Evolutionary conservation across 1,140 invertebrate species (phyloP), one percentile per base, ranked within the genome.

Genomic region (Tetragnatha versicolor): DNA sequence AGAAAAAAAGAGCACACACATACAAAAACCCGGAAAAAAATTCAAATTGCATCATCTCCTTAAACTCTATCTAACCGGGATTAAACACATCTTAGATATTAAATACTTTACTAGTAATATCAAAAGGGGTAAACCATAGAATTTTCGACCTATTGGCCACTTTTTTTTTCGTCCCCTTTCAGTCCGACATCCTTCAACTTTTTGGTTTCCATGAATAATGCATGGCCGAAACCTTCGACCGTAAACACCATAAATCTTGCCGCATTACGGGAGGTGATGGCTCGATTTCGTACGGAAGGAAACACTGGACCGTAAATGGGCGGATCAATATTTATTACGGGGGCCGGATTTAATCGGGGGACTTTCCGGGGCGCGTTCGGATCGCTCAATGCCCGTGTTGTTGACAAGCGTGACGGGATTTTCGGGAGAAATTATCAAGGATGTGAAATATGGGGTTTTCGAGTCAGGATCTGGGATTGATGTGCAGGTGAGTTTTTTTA

Each of bases 161-260:
- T 42, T 72, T 75, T 75, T 63, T 37, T 75, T 39, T 63, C 49
- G 37, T 25, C 9, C 33, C 45, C 51, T 72, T 42, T 58, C 20
- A 31, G 20, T 29, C 51, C 12, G 69, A 27, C 66, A 22, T 55
- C 39, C 55, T 75, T 51, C 58, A 61, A 58, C 72, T 58, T 73
- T 55, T 63, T 37, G 69, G 60, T 73, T 73, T 73, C 47, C 72
- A 75, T 75, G 72, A 75, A 75, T 75, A 75, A 75, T 75, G 72
- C 72, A 75, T 75, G 27, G 9, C 6, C 53, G 17, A n/a, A 63
- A 61, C 72, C 72, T 63, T 61, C 27, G 72, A 75, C 55, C 72
- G 60, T 75, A 75, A 75, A 75, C 72, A 75, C 58, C 72, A 75
- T 75, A 75, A 75, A 75, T 75, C 72, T 75, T 75, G 63, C 61